These are phyloP conservation scores for Saccopteryx leptura DNA, from an alignment of 2,113 vertebrate genomes.

Conservation along the genomic window DNA sequence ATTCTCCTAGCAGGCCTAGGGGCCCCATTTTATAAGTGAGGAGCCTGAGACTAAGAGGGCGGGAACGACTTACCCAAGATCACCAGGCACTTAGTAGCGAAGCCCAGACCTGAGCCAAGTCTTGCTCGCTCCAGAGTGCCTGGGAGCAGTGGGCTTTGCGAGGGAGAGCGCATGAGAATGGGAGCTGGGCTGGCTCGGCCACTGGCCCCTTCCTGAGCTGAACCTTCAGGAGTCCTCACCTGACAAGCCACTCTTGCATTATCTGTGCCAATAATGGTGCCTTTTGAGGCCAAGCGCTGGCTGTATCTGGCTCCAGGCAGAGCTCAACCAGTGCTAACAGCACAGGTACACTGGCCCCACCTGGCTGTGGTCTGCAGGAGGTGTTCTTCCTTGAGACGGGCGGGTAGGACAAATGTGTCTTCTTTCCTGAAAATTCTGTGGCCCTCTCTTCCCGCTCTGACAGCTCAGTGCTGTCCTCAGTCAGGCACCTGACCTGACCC, in stretches of 20 bases:
- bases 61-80: neutral
- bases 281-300: neutral
- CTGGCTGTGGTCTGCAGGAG: neutral
- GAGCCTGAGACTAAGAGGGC: neutral
- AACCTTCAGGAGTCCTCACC: neutral
- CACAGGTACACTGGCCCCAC: neutral
- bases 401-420: neutral
- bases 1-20: neutral
- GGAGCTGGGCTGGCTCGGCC: neutral
- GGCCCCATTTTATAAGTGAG: neutral
- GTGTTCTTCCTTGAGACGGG: neutral
- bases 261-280: neutral
- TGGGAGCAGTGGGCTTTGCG: neutral
- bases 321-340: neutral
- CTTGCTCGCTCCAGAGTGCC: neutral
- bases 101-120: neutral
- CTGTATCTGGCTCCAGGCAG: neutral
- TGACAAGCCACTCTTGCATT: neutral
- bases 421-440: neutral
- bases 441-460: neutral
- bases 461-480: neutral
- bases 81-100: neutral
- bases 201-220: neutral
- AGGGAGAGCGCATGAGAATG: fast-evolving
- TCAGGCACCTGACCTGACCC: neutral